These are phyloP conservation scores for Bimastos eiseni DNA, from an alignment of 2,888 invertebrate species.

Conservation along the genomic window DNA sequence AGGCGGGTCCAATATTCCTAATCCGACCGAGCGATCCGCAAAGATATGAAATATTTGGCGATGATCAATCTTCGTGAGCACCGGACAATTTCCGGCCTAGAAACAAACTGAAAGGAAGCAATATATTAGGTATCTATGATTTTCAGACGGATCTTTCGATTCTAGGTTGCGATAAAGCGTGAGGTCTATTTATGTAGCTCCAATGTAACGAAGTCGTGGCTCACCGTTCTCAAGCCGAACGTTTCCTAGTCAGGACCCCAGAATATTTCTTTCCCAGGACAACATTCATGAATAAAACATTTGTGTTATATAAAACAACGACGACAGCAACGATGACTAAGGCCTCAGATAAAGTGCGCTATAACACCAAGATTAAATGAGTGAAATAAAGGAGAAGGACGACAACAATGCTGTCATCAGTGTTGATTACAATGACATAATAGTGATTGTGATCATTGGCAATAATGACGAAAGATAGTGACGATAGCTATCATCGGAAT, in stretches of 20 bases:
- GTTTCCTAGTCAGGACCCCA: neutral
- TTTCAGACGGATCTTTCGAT: neutral
- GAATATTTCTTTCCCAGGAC: neutral
- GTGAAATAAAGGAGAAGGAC: neutral
- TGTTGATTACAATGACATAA: neutral
- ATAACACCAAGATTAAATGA: neutral
- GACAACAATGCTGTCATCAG: neutral
- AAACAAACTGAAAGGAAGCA: neutral
- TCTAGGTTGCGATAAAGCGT: neutral
- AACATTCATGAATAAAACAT: neutral
- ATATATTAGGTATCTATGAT: conserved; percentile 3
- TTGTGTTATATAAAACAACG: neutral
- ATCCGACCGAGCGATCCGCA: neutral
- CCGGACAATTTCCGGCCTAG: neutral
- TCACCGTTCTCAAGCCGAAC: neutral
- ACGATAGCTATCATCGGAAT: neutral
- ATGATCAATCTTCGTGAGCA: neutral
- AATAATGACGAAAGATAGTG: neutral
- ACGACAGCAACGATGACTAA: neutral
- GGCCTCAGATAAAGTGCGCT: neutral
- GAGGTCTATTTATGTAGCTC: neutral
- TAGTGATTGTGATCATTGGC: neutral
- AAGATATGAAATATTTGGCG: neutral
- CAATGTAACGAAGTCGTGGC: neutral
- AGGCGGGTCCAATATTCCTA: neutral